These are phyloP conservation scores for Cassiopea xamachana DNA, from an alignment of 30 jellyfish, hydroid and myxozoan species.

Conservation along the genomic window DNA sequence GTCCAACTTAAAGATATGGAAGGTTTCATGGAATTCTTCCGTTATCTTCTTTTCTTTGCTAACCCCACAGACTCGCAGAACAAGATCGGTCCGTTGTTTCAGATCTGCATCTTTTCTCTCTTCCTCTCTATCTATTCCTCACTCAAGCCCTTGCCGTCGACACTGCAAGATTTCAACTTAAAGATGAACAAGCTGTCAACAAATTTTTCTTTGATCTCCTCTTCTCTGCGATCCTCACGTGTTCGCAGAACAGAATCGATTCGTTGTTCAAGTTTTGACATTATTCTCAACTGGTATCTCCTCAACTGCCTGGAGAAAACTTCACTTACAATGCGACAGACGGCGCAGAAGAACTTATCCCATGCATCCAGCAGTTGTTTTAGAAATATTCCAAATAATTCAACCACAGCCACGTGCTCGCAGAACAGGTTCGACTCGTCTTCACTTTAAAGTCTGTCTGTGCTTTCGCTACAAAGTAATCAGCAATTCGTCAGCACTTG, in stretches of 20 bases:
- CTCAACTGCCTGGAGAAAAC: neutral
- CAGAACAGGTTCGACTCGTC: no score
- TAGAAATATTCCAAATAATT: constrained; percentile 1
- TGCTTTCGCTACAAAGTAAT: no score
- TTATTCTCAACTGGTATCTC: neutral
- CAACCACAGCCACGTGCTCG: neutral
- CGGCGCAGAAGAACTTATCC: neutral
- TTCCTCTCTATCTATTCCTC: neutral
- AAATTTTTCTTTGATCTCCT: neutral
- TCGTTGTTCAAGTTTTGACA: neutral
- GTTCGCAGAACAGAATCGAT: neutral
- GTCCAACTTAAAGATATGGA: neutral
- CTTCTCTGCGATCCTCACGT: neutral
- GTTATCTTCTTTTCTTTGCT: neutral
- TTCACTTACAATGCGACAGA: constrained; percentile 3
- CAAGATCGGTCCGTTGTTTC: neutral
- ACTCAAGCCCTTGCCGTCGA: neutral
- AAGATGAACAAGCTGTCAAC: constrained; percentile 1
- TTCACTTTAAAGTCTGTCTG: no score
- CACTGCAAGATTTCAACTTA: neutral
- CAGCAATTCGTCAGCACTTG: no score
- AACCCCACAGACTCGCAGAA: neutral
- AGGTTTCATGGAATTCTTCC: constrained; percentile 6
- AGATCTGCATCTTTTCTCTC: neutral
- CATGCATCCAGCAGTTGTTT: neutral